Percentiles rank a stretch among this genome's conserved stretches.
Evolutionary conservation across 2,113 vertebrate species (phyloP).

Genomic region (Phalacrocorax brasilianus): DNA sequence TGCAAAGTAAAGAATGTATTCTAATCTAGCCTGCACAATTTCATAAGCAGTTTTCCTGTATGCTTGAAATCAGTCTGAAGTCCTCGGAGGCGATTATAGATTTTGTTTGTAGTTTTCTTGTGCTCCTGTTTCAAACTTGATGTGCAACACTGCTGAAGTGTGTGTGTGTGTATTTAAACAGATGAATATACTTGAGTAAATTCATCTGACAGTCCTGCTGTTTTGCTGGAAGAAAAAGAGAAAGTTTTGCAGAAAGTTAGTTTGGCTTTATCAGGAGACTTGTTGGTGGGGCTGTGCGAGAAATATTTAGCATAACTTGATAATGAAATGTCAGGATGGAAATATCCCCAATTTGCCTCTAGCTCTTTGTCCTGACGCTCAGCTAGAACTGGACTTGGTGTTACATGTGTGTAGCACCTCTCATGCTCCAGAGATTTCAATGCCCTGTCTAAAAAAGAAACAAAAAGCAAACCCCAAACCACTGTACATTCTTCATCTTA

Average conservation of each 20-base stretch:
- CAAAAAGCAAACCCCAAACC: background rate
- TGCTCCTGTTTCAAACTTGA: background rate
- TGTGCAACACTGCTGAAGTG: fast-evolving
- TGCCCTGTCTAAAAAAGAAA: background rate
- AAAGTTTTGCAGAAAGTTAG: background rate
- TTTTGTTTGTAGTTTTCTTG: background rate
- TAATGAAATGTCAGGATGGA: background rate
- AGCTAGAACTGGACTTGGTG: background rate
- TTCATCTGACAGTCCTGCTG: background rate
- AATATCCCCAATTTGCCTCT: background rate
- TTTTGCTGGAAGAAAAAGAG: background rate
- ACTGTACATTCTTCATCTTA: background rate
- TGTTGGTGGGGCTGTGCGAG: background rate
- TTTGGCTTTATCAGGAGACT: background rate
- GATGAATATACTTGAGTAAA: background rate
- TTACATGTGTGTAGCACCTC: background rate
- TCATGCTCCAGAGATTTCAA: background rate
- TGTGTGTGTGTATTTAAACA: background rate
- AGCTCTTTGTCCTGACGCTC: background rate
- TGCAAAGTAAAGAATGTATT: constrained; percentile 4
- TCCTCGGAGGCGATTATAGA: background rate
- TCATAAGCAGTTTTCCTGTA: background rate
- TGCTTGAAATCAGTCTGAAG: constrained; percentile 31
- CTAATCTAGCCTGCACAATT: background rate
- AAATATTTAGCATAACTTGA: background rate